Percentiles rank a stretch among this genome's conserved stretches.
Conservation (phyloP, 2,113 vertebrate species). For the Toxotes jaculatrix region DNA sequence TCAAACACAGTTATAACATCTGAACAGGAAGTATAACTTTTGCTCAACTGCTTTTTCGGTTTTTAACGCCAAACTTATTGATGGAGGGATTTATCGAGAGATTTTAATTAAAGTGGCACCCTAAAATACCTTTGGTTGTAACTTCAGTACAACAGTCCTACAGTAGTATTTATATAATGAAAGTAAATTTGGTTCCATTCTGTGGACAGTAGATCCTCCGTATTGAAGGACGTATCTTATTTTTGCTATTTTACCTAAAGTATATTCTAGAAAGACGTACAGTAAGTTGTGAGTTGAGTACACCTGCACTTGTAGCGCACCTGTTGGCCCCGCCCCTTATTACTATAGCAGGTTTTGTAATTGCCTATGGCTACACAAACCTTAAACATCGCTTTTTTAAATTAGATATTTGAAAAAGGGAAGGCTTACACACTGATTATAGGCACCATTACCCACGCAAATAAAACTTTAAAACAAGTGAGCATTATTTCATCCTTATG, state of each 20-base stretch:
- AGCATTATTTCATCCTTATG: too few relatives aligned
- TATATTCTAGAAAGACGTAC: constrained; percentile 17
- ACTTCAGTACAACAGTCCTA: background rate
- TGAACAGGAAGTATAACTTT: background rate
- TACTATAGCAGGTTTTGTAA: constrained; percentile 3
- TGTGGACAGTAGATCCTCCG: background rate
- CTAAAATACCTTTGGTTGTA: background rate
- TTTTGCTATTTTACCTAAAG: background rate
- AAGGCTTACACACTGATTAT: background rate
- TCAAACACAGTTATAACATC: background rate
- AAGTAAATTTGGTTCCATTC: background rate
- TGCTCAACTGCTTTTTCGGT: background rate
- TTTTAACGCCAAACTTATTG: background rate
- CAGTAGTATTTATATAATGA: background rate
- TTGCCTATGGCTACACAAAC: constrained; percentile 5
- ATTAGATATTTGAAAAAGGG: background rate
- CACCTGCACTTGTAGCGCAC: constrained; percentile 34
- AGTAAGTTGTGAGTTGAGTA: background rate
- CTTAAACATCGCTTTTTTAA: background rate
- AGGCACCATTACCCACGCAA: background rate
- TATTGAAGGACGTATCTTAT: accelerated
- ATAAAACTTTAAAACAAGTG: background rate
- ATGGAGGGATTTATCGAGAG: background rate
- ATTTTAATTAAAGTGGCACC: background rate
- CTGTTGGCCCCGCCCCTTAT: constrained; percentile 50